Percentiles rank a stretch among this genome's conserved stretches.
Conservation (phyloP, 2,113 vertebrate species). For the Pollimyrus isidori region DNA sequence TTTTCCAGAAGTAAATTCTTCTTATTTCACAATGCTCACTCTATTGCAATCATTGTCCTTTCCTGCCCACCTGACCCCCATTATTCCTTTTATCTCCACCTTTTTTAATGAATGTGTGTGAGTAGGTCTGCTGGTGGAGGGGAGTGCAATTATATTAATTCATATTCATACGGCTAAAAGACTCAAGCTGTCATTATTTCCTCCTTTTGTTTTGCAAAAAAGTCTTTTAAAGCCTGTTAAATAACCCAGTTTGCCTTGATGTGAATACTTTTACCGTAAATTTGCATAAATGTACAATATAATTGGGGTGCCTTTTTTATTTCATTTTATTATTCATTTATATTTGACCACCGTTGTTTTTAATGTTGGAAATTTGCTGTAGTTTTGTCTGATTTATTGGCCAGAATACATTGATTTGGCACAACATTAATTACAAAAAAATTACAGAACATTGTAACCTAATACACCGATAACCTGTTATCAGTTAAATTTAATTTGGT, state of each 20-base stretch:
- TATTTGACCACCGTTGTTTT: neutral
- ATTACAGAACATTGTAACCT: neutral
- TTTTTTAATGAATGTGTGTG: conserved; percentile 4
- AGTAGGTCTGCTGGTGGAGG: neutral
- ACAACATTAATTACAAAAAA: neutral
- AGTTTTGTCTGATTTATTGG: neutral
- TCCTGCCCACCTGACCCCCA: neutral
- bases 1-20: neutral
- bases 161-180: conserved; percentile 18
- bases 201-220: conserved; percentile 13
- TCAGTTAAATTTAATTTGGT: neutral
- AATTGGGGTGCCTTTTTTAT: neutral
- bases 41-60: neutral
- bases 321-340: neutral
- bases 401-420: neutral
- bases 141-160: neutral
- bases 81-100: neutral
- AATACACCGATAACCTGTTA: neutral
- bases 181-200: conserved; percentile 21
- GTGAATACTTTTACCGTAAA: neutral
- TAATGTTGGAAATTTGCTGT: neutral
- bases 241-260: conserved; percentile 5
- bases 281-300: conserved; percentile 18
- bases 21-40: neutral
- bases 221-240: conserved; percentile 8